A percentile compares a stretch with the other conserved stretches of the same genome.
These are phyloP conservation scores for Ictalurus punctatus DNA, from an alignment of 2,113 vertebrate genomes.

Conservation along the genomic window DNA sequence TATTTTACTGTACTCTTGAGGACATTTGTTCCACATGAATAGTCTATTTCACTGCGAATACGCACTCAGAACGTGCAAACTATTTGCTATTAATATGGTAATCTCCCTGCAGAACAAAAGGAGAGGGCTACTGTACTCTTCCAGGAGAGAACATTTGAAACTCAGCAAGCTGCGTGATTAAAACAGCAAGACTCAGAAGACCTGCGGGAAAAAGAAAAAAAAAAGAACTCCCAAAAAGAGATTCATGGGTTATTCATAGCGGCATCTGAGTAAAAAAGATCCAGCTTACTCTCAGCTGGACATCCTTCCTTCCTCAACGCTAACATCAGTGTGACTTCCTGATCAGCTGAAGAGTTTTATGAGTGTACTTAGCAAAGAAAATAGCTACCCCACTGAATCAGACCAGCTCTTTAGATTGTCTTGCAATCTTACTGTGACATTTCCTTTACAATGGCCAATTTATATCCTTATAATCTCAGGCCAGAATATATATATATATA, in stretches of 20 bases:
- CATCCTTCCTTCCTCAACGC: background rate
- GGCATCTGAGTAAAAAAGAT: slow-evolving; percentile 7
- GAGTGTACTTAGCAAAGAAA: slow-evolving; percentile 6
- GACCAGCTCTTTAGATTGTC: background rate
- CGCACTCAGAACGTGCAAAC: background rate
- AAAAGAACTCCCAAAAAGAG: background rate
- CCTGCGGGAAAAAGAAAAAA: background rate
- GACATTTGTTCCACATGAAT: background rate
- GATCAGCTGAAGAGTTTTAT: background rate
- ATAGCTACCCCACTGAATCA: background rate
- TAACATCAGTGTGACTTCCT: background rate
- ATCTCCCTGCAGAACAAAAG: slow-evolving; percentile 24
- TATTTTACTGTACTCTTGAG: background rate
- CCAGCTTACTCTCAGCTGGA: slow-evolving; percentile 20
- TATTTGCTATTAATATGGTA: slow-evolving; percentile 23
- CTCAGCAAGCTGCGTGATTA: slow-evolving; percentile 33
- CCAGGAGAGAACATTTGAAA: slow-evolving; percentile 29
- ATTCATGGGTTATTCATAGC: slow-evolving; percentile 37
- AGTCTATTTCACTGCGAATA: background rate
- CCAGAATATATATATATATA: too few relatives aligned
- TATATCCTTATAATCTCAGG: background rate
- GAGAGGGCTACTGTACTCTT: background rate
- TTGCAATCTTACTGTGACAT: background rate
- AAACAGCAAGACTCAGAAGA: slow-evolving; percentile 31
- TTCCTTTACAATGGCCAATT: background rate